phyloP scores from a whole-genome alignment of 2,888 invertebrate genomes.

The Amblyteles armatorius region DNA sequence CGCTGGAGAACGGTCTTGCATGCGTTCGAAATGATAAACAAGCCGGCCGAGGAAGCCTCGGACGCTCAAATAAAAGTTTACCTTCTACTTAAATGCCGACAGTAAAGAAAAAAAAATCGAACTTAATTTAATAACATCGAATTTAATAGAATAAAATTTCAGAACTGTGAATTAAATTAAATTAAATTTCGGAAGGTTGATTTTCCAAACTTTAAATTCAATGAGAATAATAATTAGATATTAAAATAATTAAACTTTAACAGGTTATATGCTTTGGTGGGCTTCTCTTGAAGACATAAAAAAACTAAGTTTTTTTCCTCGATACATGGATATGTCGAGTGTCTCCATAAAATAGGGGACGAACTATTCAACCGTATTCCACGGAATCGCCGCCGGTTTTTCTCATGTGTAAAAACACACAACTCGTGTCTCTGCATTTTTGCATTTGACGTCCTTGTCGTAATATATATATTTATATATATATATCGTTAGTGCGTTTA shows the following conservation, averaged over 20 bases:
- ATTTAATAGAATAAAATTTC: too few relatives aligned
- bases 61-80: neutral
- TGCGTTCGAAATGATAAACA: neutral
- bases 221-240: neutral
- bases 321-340: neutral
- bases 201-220: too few relatives aligned
- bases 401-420: neutral
- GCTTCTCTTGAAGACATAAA: neutral
- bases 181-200: too few relatives aligned
- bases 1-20: neutral
- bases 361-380: constrained; percentile 4
- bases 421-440: constrained; percentile 1
- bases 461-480: neutral
- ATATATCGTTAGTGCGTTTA: neutral
- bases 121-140: too few relatives aligned
- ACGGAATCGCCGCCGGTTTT: neutral
- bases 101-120: neutral
- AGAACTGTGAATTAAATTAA: too few relatives aligned
- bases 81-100: neutral
- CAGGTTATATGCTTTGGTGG: neutral
- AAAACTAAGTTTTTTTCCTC: neutral
- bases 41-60: neutral
- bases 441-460: constrained; percentile 4
- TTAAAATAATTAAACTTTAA: neutral
- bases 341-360: neutral